Conservation (phyloP, 2,888 invertebrate genomes). For the Herminia tarsipennalis region DNA sequence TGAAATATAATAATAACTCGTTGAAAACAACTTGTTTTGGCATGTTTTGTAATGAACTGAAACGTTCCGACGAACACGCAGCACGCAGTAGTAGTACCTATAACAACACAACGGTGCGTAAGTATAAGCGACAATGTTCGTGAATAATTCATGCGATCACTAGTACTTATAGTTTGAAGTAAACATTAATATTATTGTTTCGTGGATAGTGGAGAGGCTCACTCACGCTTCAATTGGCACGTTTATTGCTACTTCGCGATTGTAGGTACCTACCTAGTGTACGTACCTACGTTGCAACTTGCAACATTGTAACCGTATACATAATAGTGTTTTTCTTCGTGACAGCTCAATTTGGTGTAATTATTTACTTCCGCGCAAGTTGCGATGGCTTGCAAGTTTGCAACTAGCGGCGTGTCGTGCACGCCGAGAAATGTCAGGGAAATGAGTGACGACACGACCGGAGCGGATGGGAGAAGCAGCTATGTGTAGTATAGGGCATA, state of each 20-base stretch:
- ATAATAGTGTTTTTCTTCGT: conserved; percentile 3
- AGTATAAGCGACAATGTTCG: conserved; percentile 8
- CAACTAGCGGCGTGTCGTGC: background rate
- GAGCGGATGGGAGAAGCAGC: too few relatives aligned
- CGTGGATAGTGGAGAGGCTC: conserved; percentile 11
- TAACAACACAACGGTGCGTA: too few relatives aligned
- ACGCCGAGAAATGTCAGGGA: background rate
- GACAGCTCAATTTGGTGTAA: conserved; percentile 9
- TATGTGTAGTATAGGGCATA: too few relatives aligned
- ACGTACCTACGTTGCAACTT: too few relatives aligned
- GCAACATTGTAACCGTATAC: conserved; percentile 6
- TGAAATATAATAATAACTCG: conserved; percentile 20
- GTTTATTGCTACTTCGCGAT: too few relatives aligned
- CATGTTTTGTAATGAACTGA: conserved; percentile 26
- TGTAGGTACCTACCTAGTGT: too few relatives aligned
- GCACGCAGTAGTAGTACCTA: background rate
- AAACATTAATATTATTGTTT: conserved; percentile 17
- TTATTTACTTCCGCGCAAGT: conserved; percentile 7
- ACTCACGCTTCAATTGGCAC: conserved; percentile 9
- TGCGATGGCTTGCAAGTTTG: background rate
- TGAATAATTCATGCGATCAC: conserved; percentile 22
- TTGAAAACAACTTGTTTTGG: conserved; percentile 18
- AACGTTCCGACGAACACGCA: conserved; percentile 10
- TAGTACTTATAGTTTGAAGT: conserved; percentile 15
- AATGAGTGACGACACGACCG: conserved; percentile 1